These are phyloP conservation scores for Vulpes ferrilata DNA, from an alignment of 2,113 vertebrate species.

Conservation along the genomic window DNA sequence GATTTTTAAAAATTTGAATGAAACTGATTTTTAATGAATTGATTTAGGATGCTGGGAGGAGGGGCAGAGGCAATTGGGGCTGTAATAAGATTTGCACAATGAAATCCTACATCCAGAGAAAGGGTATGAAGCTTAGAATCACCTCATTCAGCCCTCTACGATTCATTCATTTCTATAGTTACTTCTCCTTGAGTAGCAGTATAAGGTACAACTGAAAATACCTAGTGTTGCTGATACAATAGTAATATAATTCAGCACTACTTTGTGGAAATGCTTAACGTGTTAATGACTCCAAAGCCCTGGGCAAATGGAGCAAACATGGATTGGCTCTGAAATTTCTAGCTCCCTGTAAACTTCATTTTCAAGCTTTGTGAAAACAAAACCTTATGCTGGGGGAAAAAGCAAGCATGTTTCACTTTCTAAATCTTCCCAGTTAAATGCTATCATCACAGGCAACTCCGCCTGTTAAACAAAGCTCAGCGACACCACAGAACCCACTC, in stretches of 20 bases:
- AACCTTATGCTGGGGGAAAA: not conserved
- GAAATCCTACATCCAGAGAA: not conserved
- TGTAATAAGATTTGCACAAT: not conserved
- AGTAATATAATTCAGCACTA: not conserved
- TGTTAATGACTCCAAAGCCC: constrained; percentile 38
- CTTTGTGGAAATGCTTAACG: not conserved
- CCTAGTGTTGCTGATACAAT: not conserved
- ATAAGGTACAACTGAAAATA: constrained; percentile 21
- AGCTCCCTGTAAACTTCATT: not conserved
- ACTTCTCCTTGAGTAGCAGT: not conserved
- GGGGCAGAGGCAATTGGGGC: not conserved
- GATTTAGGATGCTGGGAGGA: too few relatives aligned
- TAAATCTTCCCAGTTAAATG: not conserved
- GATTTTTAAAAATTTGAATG: not conserved
- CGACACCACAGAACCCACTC: not conserved
- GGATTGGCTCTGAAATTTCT: not conserved
- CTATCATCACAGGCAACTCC: not conserved
- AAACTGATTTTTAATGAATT: constrained; percentile 55
- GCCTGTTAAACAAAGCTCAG: not conserved
- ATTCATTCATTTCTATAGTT: constrained; percentile 45
- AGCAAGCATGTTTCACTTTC: not conserved
- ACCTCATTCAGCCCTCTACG: not conserved
- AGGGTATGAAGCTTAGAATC: not conserved
- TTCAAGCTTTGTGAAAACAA: constrained; percentile 10
- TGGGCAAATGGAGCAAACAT: not conserved